Base-by-base conservation (phyloP, 2,888 invertebrate species). In the Leptinotarsa rubiginosa region DNA sequence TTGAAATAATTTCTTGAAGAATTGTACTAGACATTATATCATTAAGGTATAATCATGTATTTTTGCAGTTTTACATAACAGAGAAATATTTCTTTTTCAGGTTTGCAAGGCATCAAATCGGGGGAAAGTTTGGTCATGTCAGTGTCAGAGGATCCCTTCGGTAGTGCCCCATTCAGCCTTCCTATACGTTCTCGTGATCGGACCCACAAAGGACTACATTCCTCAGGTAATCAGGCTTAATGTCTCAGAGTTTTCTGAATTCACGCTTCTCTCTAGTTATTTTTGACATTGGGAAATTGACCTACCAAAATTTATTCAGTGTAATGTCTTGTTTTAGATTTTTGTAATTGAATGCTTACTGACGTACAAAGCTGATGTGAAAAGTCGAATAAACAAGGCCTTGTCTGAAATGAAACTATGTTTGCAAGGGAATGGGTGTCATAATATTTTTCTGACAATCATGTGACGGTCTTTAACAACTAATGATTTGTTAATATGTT, bases 101-200 rank as follows among this genome's bases (percentile, higher is more conserved):
- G 62, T 41, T 62, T 62, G 62, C 62, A 62, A 77, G 93, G 92
- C 81, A 92, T 92, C 18, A 93, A 93, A 83, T 93, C 92, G 78
- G 89, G 92, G 64, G 93, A 93, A 86, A 92, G 92, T 84, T 88
- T 92, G 75, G 92, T 92, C 64, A 92, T 92, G 92, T 90, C 91
- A n/a, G 90, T 90, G 72, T 88, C 91, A 4, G 92, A 93, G 84
- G 93, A 94, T 89, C 95, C 95, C 18, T 96, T 96, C 87, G 93
- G 94, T 82, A 93, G 93, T 81, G 95, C 95, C 73, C 96, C 96
- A 22, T 95, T 96, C 86, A 93, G 91, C 88, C 90, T 93, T 87
- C 93, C 93, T 65, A 87, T 88, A 72, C 79, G 81, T 13, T 84
- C 89, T 79, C 88, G 89, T 59, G 84, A 84, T 68, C 83, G 84